Evolutionary conservation across 2,113 vertebrate genomes (phyloP).

Genomic region (Gymnarchus niloticus): DNA sequence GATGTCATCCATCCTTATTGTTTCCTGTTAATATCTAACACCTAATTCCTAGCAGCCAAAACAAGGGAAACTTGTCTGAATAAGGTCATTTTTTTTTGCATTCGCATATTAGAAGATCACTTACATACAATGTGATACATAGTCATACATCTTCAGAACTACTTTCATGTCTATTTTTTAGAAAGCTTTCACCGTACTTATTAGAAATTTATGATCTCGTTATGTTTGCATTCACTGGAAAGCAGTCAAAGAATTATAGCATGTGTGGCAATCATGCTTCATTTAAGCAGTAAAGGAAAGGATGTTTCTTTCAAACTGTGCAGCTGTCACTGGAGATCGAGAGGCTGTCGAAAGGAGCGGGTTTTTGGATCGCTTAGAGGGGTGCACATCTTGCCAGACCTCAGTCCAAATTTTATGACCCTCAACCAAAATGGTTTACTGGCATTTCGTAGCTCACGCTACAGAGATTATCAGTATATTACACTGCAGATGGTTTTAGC

Average conservation of each 20-base stretch:
- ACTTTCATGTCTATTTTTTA: not conserved
- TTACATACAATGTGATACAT: not conserved
- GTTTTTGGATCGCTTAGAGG: not conserved
- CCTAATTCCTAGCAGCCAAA: slow-evolving; percentile 1
- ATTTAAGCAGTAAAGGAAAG: not conserved
- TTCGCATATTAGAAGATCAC: not conserved
- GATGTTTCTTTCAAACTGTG: not conserved
- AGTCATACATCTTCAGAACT: not conserved
- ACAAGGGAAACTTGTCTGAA: not conserved
- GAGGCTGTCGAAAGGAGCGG: not conserved
- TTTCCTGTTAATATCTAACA: slow-evolving; percentile 3
- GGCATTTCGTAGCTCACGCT: slow-evolving; percentile 19
- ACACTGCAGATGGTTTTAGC: not conserved
- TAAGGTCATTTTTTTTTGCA: not conserved
- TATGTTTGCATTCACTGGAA: slow-evolving; percentile 17
- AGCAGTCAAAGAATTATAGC: slow-evolving; percentile 9
- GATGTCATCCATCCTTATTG: not conserved
- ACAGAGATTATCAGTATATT: slow-evolving; percentile 17
- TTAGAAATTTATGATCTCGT: slow-evolving; percentile 18
- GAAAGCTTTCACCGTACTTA: slow-evolving; percentile 10
- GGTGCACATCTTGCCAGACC: not conserved
- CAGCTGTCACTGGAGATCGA: not conserved
- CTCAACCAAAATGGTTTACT: not conserved
- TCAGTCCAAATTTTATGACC: not conserved
- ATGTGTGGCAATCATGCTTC: not conserved